Conservation (phyloP, 1,140 invertebrate genomes). For the Gyrodactylus salaris region DNA sequence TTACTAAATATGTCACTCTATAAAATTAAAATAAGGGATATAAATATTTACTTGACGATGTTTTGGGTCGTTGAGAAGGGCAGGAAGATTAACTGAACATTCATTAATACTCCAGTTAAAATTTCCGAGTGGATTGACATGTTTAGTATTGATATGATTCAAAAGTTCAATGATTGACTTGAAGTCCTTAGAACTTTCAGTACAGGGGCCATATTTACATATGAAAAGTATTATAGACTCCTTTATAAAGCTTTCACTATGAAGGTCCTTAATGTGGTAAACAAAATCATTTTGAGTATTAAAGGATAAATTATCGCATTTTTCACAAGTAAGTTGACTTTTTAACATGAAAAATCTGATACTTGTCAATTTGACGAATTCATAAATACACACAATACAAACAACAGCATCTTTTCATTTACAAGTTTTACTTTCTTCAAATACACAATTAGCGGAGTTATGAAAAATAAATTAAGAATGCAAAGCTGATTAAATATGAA, state of each 20-base stretch:
- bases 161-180: neutral
- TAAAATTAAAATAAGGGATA: too few relatives aligned
- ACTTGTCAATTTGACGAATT: neutral
- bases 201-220: neutral
- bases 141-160: neutral
- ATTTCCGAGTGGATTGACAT: neutral
- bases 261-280: neutral
- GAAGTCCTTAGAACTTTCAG: neutral
- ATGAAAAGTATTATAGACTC: neutral
- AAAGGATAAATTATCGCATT: neutral
- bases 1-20: neutral
- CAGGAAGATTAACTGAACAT: neutral
- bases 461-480: too few relatives aligned
- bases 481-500: too few relatives aligned
- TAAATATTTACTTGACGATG: too few relatives aligned
- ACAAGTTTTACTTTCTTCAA: too few relatives aligned
- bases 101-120: neutral
- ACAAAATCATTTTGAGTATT: neutral
- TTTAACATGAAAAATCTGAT: neutral
- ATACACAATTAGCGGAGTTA: too few relatives aligned
- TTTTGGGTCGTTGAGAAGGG: neutral
- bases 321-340: neutral
- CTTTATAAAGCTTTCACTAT: neutral
- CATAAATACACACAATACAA: neutral
- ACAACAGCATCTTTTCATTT: too few relatives aligned